Evolutionary conservation across 2,113 vertebrate genomes (phyloP).

Genomic region (Cathartes aura): DNA sequence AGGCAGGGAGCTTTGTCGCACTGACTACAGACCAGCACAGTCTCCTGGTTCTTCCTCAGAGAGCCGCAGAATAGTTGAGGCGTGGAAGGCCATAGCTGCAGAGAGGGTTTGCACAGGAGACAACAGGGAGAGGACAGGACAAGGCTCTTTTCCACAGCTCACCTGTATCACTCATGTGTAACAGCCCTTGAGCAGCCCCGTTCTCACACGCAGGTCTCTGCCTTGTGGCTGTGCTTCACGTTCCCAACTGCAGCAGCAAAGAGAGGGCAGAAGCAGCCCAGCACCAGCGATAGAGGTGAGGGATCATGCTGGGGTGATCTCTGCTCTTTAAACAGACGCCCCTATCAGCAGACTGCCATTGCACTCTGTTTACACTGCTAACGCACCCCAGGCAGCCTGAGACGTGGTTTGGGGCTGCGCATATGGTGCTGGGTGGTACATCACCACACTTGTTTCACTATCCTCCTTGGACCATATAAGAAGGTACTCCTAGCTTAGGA

Average conservation of each 20-base stretch:
- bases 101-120: background rate
- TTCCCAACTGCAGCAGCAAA: background rate
- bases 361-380: background rate
- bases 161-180: rapidly evolving
- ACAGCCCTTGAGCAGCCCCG: background rate
- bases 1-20: background rate
- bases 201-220: background rate
- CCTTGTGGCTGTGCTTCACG: background rate
- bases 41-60: background rate
- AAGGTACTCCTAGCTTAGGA: background rate
- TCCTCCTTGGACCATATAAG: background rate
- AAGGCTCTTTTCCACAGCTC: background rate
- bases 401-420: rapidly evolving
- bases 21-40: rapidly evolving
- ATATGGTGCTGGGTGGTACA: background rate
- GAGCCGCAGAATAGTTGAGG: rapidly evolving
- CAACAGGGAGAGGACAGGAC: background rate
- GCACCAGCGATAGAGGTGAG: background rate
- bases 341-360: background rate
- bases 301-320: background rate
- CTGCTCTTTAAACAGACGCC: background rate
- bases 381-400: background rate
- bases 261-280: background rate
- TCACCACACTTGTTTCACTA: background rate
- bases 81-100: background rate